Base-by-base conservation (phyloP, 2,797 vertebrate species). In the Chelonia mydas region DNA sequence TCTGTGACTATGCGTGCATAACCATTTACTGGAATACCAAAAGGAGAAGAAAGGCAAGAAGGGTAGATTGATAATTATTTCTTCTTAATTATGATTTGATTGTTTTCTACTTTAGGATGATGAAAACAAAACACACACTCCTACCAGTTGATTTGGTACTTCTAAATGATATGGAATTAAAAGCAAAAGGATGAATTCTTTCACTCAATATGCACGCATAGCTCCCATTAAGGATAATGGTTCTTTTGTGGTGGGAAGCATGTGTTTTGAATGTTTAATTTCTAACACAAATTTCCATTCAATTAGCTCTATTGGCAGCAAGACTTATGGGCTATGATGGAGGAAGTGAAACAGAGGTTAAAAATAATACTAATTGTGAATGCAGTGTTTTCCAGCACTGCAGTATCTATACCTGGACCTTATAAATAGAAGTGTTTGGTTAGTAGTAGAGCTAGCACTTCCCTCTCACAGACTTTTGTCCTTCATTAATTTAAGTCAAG, bases 101-200 rank as follows among this genome's bases (percentile, higher is more conserved):
- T 61, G 86, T 96, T 91, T 89, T 93, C 88, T 89, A 88, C 84
- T 87, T 96, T 61, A 92, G 59, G 55, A 83, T 85, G 82, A 96
- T 94, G 88, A 88, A 96, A 96, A 94, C 89, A 97, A 94, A 90
- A 97, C 49, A 90, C 51, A 93, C 51, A 84, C n/a, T 88, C 41
- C 84, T 23, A 21, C 21, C 37, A 91, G 90, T 92, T 96, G 84
- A 96, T 89, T 90, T 5, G 16, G 45, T 92, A 95, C 91, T 97
- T 97, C 89, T 95, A 94, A 96, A 94, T 90, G 88, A 86, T 84
- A 95, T 3, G 68, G 94, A 96, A 94, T 95, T 94, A 96, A 92
- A 95, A 96, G 78, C 68, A 90, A 90, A 96, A 93, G 13, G 0
- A 37, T 3, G 47, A 96, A 96, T 88, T 86, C 57, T 78, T 78